Evolutionary conservation across 2,888 invertebrate species (phyloP), one percentile per base, ranked within the genome.

Genomic region (Mycalesis mineus): DNA sequence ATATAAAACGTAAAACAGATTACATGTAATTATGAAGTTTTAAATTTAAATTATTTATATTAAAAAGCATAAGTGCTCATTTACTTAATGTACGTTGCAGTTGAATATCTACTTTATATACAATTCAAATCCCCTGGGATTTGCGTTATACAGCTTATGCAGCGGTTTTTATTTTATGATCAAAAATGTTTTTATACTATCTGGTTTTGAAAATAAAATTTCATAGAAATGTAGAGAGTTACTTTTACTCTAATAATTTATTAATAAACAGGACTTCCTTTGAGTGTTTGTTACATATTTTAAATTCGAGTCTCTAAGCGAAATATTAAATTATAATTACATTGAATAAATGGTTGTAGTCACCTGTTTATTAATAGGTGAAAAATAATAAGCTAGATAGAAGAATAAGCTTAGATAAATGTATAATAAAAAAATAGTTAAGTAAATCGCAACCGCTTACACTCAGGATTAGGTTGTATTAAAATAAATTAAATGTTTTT

Each of bases 1-100:
- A 22, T 5, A 22, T 22, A 22, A 22, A 22, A 22, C 22, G 22
- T 5, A 22, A 22, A 22, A 22, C 22, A 22, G 22, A n/a, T n/a
- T 22, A 5, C 3, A 22, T 22, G 5, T 4, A 4, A 22, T 22
- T 22, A 22, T 5, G 3, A 22, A 2, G 22, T 2, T 36, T 36
- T 36, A 36, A 36, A 36, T 4, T 36, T 36, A 48, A 39, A 41
- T 54, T 53, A 57, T 47, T 57, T 41, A 57, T 52, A 45, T 57
- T 57, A 52, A 56, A 62, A 55, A 55, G 58, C 50, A 44, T 56
- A 33, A 33, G 15, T 47, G 15, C 60, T 62, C 57, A 62, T 62
- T 62, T 60, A 62, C 52, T 57, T 62, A 62, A 62, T 62, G 62
- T 53, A 53, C 57, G 55, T 47, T 57, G 57, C 60, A 55, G 45